These are phyloP conservation scores for Akabosia matsudoensis DNA, from an alignment of 1,140 invertebrate species.

Conservation along the genomic window DNA sequence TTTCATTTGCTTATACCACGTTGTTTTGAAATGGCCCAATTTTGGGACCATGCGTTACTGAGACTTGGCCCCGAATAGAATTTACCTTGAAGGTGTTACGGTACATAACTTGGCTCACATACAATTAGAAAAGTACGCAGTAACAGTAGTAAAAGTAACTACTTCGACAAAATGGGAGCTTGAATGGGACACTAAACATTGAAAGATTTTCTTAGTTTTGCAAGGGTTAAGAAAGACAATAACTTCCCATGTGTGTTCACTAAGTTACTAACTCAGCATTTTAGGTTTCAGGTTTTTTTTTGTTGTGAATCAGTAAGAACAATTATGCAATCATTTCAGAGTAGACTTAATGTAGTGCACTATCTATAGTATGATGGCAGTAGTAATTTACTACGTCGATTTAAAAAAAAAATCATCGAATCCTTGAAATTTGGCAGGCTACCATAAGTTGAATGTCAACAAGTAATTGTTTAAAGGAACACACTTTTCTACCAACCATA, in stretches of 20 bases:
- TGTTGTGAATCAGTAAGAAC: conserved; percentile 10
- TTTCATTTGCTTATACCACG: too few species aligned
- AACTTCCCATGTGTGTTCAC: background rate
- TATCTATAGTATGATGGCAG: background rate
- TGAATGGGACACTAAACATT: conserved; percentile 37
- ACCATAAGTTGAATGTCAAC: background rate
- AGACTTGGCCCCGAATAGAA: too few species aligned
- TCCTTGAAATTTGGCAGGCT: background rate
- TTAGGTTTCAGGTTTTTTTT: conserved; percentile 34
- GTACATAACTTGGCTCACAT: too few species aligned
- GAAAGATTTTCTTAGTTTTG: too few species aligned
- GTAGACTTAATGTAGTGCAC: background rate
- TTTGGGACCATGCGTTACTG: too few species aligned
- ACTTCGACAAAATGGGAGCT: too few species aligned
- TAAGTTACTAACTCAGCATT: conserved; percentile 37
- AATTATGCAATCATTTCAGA: conserved; percentile 18
- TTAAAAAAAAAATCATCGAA: background rate
- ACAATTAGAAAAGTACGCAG: too few species aligned
- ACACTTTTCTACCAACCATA: background rate
- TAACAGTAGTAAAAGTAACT: too few species aligned
- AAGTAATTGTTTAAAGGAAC: background rate
- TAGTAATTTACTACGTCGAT: conserved; percentile 7
- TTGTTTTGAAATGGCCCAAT: too few species aligned
- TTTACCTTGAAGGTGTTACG: too few species aligned
- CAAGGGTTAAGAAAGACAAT: background rate